Evolutionary conservation across 2,888 invertebrate species (phyloP).

Genomic region (Mimumesa dahlbomi): DNA sequence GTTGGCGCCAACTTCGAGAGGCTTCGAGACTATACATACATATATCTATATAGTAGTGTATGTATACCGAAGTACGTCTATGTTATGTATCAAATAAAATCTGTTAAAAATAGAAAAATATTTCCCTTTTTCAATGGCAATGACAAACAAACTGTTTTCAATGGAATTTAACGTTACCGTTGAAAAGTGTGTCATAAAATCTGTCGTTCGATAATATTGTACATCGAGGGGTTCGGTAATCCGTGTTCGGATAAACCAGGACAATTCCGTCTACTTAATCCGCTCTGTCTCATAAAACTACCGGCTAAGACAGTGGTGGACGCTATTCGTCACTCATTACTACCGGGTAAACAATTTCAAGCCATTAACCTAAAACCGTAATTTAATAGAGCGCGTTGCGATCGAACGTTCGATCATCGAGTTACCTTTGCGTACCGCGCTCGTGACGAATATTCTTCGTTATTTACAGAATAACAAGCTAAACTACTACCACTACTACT

Average conservation of each 20-base stretch:
- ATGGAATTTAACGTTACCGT: slow-evolving; percentile 3
- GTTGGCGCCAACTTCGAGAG: slow-evolving; percentile 32
- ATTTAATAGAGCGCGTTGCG: no score
- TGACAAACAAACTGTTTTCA: not conserved
- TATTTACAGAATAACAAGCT: no score
- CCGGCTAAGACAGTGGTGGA: not conserved
- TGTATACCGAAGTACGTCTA: not conserved
- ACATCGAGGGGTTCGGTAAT: slow-evolving; percentile 19
- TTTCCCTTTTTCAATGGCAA: not conserved
- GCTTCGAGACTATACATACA: no score
- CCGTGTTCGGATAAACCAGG: slow-evolving; percentile 41
- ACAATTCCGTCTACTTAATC: slow-evolving; percentile 24
- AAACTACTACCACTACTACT: no score
- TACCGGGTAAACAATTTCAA: not conserved
- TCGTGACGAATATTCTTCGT: no score
- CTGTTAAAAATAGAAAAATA: not conserved
- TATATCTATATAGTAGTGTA: not conserved
- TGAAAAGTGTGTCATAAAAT: slow-evolving; percentile 29
- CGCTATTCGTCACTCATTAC: not conserved
- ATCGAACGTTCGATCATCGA: no score
- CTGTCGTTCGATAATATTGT: slow-evolving; percentile 26
- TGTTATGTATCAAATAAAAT: not conserved
- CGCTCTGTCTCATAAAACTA: slow-evolving; percentile 18
- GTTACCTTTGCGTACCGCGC: no score
- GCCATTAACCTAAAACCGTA: no score